Conservation (phyloP, 2,113 vertebrate species). For the Spermophilus dauricus region DNA sequence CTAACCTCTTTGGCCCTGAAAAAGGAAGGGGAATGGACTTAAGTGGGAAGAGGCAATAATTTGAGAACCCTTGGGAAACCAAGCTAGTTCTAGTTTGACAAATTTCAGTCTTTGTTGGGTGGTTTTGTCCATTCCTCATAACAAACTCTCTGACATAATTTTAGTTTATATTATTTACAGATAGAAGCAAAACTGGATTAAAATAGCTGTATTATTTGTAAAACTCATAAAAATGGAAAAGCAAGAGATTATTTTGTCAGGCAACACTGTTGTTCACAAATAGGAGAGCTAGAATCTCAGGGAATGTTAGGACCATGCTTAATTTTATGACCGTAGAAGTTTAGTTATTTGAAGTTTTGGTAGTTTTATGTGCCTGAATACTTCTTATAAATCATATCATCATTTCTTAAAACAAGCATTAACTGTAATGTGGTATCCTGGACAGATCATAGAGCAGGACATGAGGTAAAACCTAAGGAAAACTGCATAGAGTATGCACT, state of each 20-base stretch:
- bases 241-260: not conserved
- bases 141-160: not conserved
- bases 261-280: not conserved
- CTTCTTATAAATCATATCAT: not conserved
- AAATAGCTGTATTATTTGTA: constrained; percentile 17
- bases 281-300: not conserved
- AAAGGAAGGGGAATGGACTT: not conserved
- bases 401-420: constrained; percentile 36
- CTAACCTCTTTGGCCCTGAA: not conserved
- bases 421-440: too few species aligned
- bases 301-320: not conserved
- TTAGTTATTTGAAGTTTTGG: not conserved
- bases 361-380: not conserved
- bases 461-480: too few species aligned
- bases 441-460: too few species aligned
- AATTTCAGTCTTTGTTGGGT: not conserved
- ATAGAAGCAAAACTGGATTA: not conserved
- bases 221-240: not conserved
- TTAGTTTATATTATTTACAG: not conserved
- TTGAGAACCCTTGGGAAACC: not conserved
- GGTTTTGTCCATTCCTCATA: not conserved
- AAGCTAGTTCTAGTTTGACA: not conserved
- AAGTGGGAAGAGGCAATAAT: not conserved
- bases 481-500: too few species aligned
- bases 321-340: not conserved